Evolutionary conservation across 2,113 vertebrate species (phyloP).

Genomic region (Spea bombifrons): DNA sequence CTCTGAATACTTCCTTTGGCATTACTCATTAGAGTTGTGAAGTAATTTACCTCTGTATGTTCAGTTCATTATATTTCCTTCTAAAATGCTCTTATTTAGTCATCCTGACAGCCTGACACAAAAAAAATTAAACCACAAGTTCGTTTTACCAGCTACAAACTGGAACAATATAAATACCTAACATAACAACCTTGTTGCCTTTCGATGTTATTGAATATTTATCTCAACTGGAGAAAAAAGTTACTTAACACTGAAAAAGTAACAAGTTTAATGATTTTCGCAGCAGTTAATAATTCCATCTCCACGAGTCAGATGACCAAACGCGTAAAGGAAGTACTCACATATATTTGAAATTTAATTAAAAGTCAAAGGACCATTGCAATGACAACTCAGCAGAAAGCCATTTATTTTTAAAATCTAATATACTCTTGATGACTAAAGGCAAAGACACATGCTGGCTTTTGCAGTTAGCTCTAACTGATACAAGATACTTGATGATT

Average conservation of each 20-base stretch:
- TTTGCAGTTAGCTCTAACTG: constrained; percentile 88
- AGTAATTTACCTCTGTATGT: neutral
- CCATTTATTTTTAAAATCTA: constrained; percentile 94
- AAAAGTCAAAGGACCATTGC: constrained; percentile 83
- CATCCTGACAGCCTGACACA: neutral
- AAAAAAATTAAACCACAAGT: neutral
- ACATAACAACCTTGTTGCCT: neutral
- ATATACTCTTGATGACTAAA: constrained; percentile 84
- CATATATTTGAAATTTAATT: constrained; percentile 88
- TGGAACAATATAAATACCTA: neutral
- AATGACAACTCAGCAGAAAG: constrained; percentile 84
- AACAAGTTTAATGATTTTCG: constrained; percentile 72
- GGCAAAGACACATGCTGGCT: constrained; percentile 87
- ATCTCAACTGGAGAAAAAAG: constrained; percentile 61
- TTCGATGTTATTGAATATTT: constrained; percentile 41
- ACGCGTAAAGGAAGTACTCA: constrained; percentile 66
- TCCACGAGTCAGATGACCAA: constrained; percentile 60
- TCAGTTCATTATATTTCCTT: neutral
- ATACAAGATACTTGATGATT: constrained; percentile 80
- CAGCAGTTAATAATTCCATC: constrained; percentile 64
- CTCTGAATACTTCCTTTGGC: no score
- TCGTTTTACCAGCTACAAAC: neutral
- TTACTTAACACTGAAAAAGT: constrained; percentile 69
- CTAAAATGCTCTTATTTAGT: neutral
- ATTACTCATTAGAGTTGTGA: neutral